These are phyloP conservation scores for Neodontobutis hainanensis DNA, from an alignment of 2,113 vertebrate species.

Conservation along the genomic window DNA sequence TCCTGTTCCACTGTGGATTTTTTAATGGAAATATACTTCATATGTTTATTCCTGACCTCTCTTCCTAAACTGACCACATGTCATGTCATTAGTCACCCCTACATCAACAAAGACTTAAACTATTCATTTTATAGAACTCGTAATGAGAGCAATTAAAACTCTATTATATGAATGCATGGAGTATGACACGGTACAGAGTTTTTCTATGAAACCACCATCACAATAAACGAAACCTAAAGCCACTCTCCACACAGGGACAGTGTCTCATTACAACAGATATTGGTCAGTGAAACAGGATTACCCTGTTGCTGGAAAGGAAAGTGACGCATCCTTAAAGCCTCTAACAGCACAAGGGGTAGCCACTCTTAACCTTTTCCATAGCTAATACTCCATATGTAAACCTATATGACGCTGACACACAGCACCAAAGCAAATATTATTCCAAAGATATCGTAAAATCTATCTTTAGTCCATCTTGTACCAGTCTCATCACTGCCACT, in stretches of 20 bases:
- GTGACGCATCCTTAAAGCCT: slow-evolving; percentile 72
- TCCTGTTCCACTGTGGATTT: slow-evolving; percentile 36
- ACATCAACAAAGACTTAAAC: slow-evolving; percentile 16
- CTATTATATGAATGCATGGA: background rate
- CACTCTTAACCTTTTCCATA: slow-evolving; percentile 39
- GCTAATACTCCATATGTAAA: slow-evolving; percentile 51
- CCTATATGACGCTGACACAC: slow-evolving; percentile 36
- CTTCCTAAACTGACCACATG: slow-evolving; percentile 37
- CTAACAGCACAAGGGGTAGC: slow-evolving; percentile 53
- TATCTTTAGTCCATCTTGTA: background rate
- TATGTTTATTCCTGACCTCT: slow-evolving; percentile 48
- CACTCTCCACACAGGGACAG: slow-evolving; percentile 36
- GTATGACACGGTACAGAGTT: slow-evolving; percentile 24
- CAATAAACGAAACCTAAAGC: slow-evolving; percentile 56
- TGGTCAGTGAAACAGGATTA: slow-evolving; percentile 60
- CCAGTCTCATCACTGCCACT: background rate
- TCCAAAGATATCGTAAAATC: background rate
- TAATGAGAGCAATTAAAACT: background rate
- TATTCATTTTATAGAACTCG: slow-evolving; percentile 11
- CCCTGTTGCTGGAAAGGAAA: slow-evolving; percentile 42
- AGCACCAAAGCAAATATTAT: background rate
- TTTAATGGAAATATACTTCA: slow-evolving; percentile 35
- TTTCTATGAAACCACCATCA: slow-evolving; percentile 16
- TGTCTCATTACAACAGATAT: slow-evolving; percentile 51
- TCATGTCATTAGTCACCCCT: slow-evolving; percentile 51